Conservation (phyloP, 1,140 invertebrate genomes). For the Drosophila sp. region DNA sequence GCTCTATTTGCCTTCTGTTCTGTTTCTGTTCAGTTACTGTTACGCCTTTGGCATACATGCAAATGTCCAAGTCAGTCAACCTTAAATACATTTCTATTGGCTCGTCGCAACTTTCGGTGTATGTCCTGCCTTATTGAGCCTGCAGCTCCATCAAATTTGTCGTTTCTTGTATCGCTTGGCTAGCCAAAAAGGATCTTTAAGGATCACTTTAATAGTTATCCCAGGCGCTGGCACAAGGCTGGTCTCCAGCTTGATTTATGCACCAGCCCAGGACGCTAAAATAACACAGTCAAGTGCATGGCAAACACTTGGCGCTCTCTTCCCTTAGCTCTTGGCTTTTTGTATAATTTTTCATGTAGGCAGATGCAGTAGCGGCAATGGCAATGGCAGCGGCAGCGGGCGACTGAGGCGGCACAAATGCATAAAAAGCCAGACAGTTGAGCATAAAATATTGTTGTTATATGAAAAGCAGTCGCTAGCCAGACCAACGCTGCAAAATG, state of each 20-base stretch:
- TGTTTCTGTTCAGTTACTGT: constrained; percentile 3
- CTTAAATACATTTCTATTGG: constrained; percentile 19
- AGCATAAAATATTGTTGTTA: constrained; percentile 83
- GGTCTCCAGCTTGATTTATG: constrained; percentile 66
- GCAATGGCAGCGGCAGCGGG: constrained; percentile 4
- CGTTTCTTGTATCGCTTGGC: neutral
- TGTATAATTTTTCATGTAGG: constrained; percentile 80
- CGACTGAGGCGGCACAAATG: constrained; percentile 59
- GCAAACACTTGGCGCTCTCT: constrained; percentile 71
- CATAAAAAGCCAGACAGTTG: constrained; percentile 82
- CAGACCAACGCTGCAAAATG: constrained; percentile 3
- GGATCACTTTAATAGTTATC: constrained; percentile 37
- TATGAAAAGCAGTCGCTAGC: constrained; percentile 72
- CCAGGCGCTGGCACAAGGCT: constrained; percentile 16
- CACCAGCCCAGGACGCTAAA: constrained; percentile 63
- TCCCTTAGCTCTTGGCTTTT: constrained; percentile 58
- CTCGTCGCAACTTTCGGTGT: constrained; percentile 5
- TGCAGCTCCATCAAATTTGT: constrained; percentile 48
- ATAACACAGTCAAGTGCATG: constrained; percentile 81
- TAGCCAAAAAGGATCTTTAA: constrained; percentile 24
- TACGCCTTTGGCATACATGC: constrained; percentile 40
- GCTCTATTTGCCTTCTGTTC: constrained; percentile 17
- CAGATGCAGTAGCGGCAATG: constrained; percentile 22
- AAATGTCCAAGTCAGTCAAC: constrained; percentile 42
- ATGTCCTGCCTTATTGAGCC: constrained; percentile 18